Evolutionary conservation across 1,140 invertebrate genomes (phyloP), one percentile per base, ranked within the genome.

Genomic region (Apis dorsata): DNA sequence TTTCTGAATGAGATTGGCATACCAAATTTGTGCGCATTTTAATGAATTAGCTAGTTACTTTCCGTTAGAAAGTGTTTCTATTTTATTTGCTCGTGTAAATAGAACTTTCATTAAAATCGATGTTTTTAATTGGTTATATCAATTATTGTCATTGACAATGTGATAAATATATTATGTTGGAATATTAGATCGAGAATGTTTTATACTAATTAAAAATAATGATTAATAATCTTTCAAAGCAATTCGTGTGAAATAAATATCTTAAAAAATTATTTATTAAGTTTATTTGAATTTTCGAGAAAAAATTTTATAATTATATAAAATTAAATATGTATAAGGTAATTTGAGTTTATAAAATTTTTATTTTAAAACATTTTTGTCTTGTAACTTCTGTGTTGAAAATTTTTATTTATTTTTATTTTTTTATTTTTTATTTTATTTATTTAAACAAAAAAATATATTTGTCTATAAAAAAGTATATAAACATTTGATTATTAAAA

Each of bases 1-100:
- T 24, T 44, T 60, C 70, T 28, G 19, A 13, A 2, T 19, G 13
- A 28, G 3, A 66, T 44, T 13, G 28, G 28, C 24, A 28, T 12
- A 7, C 4, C 15, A 1, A 59, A 79, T 60, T 70, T 17, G 72
- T 21, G 55, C 53, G 28, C 53, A 15, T 69, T 60, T 11, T 53
- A 44, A n/a, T 60, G 59, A 62, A 62, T 55, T 44, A 80, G 79
- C 53, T 81, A 57, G 71, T 81, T 68, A 81, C 79, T 81, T 75
- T 75, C 79, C 72, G 79, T 68, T 75, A 11, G 53, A 65, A 65
- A 81, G 53, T 75, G 11, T 75, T 11, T 51, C 60, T 12, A 57
- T 60, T 65, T 34, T 44, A 49, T 74, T 80, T 80, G 28, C 15
- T 24, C 15, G 21, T 34, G 63, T 49, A 57, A 75, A 24, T 21